Percentiles rank a stretch among this genome's conserved stretches.
phyloP scores from a whole-genome alignment of 2,888 invertebrate species.

The Aleiodes testaceus region DNA sequence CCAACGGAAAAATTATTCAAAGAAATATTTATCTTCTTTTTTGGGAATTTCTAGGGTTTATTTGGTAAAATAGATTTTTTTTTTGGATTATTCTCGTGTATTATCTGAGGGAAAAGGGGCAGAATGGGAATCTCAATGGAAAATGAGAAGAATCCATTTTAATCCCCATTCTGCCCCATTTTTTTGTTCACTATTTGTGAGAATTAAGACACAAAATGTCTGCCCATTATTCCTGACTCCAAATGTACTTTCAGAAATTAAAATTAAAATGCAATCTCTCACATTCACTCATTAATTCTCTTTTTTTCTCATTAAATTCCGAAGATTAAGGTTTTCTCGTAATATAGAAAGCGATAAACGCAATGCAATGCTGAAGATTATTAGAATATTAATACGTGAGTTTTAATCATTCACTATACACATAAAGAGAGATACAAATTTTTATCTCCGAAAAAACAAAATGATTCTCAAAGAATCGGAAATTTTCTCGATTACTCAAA shows the following conservation, averaged over 20 bases:
- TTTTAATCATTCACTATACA: conserved; percentile 32
- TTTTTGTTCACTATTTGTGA: too few species aligned
- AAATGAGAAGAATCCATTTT: too few species aligned
- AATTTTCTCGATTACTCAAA: conserved; percentile 18
- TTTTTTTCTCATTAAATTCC: conserved; percentile 2
- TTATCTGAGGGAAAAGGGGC: background rate
- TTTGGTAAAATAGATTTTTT: conserved; percentile 21
- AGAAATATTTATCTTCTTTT: conserved; percentile 36
- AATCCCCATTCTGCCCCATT: too few species aligned
- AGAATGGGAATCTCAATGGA: too few species aligned
- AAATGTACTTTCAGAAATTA: background rate
- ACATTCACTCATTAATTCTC: background rate
- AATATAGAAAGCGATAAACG: conserved; percentile 21
- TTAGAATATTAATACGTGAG: conserved; percentile 30
- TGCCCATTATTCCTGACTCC: too few species aligned
- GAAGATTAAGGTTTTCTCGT: conserved; percentile 9
- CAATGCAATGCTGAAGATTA: conserved; percentile 20
- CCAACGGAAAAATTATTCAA: conserved; percentile 38
- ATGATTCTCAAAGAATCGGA: conserved; percentile 20
- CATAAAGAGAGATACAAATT: conserved; percentile 29
- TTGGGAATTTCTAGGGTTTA: conserved; percentile 7
- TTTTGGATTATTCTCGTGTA: background rate
- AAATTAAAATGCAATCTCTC: conserved; percentile 3
- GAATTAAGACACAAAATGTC: too few species aligned
- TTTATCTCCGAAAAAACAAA: conserved; percentile 27